Evolutionary conservation across 2,888 invertebrate species (phyloP).

Genomic region (Meandrusa payeni): DNA sequence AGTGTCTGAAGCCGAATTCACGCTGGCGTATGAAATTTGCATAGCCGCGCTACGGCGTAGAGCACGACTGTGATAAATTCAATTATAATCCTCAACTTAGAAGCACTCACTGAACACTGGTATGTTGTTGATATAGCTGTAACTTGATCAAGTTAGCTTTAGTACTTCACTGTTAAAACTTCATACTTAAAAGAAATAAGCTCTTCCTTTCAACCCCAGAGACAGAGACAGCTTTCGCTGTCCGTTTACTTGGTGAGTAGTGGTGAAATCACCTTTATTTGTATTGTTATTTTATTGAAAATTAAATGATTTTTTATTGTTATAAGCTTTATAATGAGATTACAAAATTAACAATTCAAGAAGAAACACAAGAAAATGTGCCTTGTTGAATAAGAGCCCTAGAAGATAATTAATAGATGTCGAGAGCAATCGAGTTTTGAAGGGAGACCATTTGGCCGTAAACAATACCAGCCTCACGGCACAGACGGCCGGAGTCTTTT

Average conservation of each 20-base stretch:
- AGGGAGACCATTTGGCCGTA: constrained; percentile 29
- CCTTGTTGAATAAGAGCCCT: constrained; percentile 8
- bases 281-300: too few species aligned
- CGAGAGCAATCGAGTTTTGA: constrained; percentile 20
- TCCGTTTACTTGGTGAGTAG: too few species aligned
- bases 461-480: constrained; percentile 32
- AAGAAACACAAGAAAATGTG: constrained; percentile 11
- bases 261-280: too few species aligned
- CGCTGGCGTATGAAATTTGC: constrained; percentile 11
- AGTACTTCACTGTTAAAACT: too few species aligned
- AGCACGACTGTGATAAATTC: constrained; percentile 10
- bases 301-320: constrained; percentile 17
- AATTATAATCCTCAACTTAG: constrained; percentile 13
- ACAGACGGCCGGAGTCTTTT: constrained; percentile 6
- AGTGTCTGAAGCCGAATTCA: constrained; percentile 2
- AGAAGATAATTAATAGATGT: constrained; percentile 22
- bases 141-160: too few species aligned
- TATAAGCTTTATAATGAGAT: not conserved
- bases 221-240: too few species aligned
- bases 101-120: constrained; percentile 3
- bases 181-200: too few species aligned
- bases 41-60: constrained; percentile 5
- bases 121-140: constrained; percentile 1
- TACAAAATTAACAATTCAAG: constrained; percentile 11
- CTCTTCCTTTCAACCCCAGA: too few species aligned